Percentiles rank a stretch among this genome's conserved stretches.
Evolutionary conservation across 2,888 invertebrate species (phyloP).

Genomic region (Halictus ligatus): DNA sequence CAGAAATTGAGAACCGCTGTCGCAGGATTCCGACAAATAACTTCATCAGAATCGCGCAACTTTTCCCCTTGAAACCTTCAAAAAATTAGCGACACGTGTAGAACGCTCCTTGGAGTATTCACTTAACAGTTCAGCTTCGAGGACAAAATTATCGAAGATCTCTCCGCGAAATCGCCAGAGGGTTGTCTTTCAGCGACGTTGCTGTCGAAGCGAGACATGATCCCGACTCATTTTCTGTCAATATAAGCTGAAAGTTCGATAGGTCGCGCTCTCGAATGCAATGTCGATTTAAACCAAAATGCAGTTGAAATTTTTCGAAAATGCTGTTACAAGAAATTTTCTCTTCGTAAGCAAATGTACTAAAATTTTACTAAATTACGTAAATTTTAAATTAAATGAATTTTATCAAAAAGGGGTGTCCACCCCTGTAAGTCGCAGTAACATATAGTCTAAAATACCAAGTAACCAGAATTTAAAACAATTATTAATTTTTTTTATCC

Average conservation of each 20-base stretch:
- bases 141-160: constrained; percentile 35
- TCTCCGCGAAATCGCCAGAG: constrained; percentile 30
- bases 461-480: too few species aligned
- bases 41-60: neutral
- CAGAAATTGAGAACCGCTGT: neutral
- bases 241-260: constrained; percentile 46
- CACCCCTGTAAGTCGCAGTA: too few species aligned
- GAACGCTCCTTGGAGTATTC: constrained; percentile 8
- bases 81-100: constrained; percentile 7
- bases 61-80: neutral
- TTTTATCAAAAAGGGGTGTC: too few species aligned
- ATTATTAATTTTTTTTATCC: too few species aligned
- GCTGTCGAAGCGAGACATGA: constrained; percentile 19
- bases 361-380: too few species aligned
- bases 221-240: constrained; percentile 35
- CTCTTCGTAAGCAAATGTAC: neutral
- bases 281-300: neutral
- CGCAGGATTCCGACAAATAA: neutral
- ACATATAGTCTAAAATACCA: too few species aligned
- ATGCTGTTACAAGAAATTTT: neutral
- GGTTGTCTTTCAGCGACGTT: constrained; percentile 22
- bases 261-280: neutral
- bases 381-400: too few species aligned
- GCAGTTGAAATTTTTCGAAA: neutral
- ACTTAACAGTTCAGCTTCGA: neutral